phyloP scores from a whole-genome alignment of 2,113 vertebrate genomes.

The Malurus cyaneus region DNA sequence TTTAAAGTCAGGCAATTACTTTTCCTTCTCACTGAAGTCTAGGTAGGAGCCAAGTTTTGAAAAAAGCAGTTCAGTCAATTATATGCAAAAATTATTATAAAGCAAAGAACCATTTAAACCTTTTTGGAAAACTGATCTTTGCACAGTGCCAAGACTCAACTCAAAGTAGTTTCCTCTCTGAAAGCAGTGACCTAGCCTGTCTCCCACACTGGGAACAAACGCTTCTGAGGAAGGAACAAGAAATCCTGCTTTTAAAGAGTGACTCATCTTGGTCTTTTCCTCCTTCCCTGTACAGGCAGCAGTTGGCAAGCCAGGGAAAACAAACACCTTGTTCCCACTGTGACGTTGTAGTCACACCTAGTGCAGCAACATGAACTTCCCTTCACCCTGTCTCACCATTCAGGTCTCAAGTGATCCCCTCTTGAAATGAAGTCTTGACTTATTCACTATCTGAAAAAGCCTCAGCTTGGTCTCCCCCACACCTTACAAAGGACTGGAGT shows the following conservation, averaged over 20 bases:
- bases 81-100: constrained; percentile 37
- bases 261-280: not conserved
- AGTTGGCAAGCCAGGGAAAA: constrained; percentile 2
- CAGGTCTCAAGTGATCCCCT: not conserved
- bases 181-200: constrained; percentile 19
- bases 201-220: not conserved
- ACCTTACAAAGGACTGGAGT: not conserved
- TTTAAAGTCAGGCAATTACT: constrained; percentile 49
- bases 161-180: not conserved
- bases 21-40: constrained; percentile 39
- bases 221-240: not conserved
- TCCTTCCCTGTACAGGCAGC: not conserved
- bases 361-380: constrained; percentile 1
- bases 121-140: constrained; percentile 6
- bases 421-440: not conserved
- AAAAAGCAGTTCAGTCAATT: constrained; percentile 54
- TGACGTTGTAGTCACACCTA: not conserved
- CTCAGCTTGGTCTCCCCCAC: not conserved
- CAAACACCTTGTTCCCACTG: constrained; percentile 27
- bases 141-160: not conserved
- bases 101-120: not conserved
- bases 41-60: constrained; percentile 49
- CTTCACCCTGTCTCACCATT: not conserved
- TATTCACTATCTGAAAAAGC: not conserved
- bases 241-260: not conserved